phyloP scores from a whole-genome alignment of 1,140 invertebrate genomes.

The Heliconius hermathena region DNA sequence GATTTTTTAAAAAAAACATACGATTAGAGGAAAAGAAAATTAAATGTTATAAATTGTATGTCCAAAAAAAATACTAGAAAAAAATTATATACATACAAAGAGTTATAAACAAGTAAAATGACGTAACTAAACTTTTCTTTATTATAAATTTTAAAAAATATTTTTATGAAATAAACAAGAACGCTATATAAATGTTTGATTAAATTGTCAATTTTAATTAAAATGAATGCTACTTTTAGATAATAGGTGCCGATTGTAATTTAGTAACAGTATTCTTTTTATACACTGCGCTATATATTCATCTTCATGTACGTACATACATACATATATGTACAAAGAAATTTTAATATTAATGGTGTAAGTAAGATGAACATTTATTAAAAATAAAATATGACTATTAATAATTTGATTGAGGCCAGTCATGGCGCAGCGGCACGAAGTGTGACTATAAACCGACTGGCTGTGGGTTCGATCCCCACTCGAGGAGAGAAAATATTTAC shows the following conservation, averaged over 20 bases:
- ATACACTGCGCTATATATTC: background rate
- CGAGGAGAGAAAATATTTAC: too few species aligned
- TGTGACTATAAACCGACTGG: too few species aligned
- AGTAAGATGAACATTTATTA: background rate
- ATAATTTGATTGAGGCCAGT: too few species aligned
- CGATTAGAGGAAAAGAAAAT: too few species aligned
- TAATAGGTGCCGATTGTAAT: slow-evolving; percentile 22
- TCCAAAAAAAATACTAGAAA: too few species aligned
- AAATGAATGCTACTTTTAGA: slow-evolving; percentile 1
- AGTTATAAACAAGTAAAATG: background rate
- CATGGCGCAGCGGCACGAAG: too few species aligned
- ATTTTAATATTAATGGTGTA: background rate
- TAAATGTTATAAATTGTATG: too few species aligned
- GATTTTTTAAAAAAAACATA: too few species aligned
- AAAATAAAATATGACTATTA: background rate
- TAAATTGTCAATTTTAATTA: slow-evolving; percentile 28
- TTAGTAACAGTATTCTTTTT: slow-evolving; percentile 22
- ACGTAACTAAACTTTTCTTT: background rate
- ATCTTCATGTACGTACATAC: background rate
- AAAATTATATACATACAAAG: too few species aligned
- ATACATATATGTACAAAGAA: background rate
- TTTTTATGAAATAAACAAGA: slow-evolving; percentile 13
- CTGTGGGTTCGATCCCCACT: too few species aligned
- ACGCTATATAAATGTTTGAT: slow-evolving; percentile 19
- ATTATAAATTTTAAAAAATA: background rate